phyloP scores from a whole-genome alignment of 2,113 vertebrate genomes.

The Gobius niger region DNA sequence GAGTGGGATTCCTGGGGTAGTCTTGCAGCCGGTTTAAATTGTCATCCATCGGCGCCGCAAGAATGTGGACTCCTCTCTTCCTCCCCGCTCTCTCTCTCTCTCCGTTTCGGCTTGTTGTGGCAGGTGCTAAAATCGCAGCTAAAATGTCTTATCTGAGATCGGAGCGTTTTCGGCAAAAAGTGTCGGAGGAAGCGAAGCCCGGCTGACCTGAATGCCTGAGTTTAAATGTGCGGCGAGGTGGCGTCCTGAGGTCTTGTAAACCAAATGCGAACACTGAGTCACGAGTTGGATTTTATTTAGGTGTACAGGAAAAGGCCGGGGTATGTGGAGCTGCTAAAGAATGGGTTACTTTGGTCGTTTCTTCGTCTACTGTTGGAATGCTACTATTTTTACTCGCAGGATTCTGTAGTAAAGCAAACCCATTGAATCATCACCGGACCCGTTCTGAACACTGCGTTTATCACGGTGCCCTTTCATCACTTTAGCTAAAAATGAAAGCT shows the following conservation, averaged over 20 bases:
- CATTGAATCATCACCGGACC: no score
- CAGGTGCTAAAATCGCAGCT: constrained; percentile 69
- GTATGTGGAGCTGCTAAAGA: constrained; percentile 51
- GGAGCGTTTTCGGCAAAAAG: constrained; percentile 20
- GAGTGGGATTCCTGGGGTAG: constrained; percentile 76
- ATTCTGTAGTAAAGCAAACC: no score
- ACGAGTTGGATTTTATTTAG: constrained; percentile 68
- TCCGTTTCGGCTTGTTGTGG: constrained; percentile 65
- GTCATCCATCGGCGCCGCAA: constrained; percentile 77
- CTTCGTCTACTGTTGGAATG: no score
- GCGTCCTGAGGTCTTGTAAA: constrained; percentile 71
- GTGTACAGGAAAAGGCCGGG: not conserved
- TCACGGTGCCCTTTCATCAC: no score
- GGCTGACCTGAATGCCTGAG: constrained; percentile 25
- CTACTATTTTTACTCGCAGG: no score
- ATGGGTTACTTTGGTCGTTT: constrained; percentile 3
- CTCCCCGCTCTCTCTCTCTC: constrained; percentile 39
- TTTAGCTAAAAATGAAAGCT: no score
- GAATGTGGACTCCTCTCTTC: constrained; percentile 71
- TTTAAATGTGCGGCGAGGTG: constrained; percentile 52
- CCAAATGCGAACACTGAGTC: constrained; percentile 53
- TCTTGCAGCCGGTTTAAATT: constrained; percentile 72
- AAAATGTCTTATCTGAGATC: constrained; percentile 42
- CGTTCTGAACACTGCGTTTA: no score
- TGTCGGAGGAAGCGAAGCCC: constrained; percentile 25